Evolutionary conservation across 2,888 invertebrate genomes (phyloP), one percentile per base, ranked within the genome.

Genomic region (Hydraecia micacea): DNA sequence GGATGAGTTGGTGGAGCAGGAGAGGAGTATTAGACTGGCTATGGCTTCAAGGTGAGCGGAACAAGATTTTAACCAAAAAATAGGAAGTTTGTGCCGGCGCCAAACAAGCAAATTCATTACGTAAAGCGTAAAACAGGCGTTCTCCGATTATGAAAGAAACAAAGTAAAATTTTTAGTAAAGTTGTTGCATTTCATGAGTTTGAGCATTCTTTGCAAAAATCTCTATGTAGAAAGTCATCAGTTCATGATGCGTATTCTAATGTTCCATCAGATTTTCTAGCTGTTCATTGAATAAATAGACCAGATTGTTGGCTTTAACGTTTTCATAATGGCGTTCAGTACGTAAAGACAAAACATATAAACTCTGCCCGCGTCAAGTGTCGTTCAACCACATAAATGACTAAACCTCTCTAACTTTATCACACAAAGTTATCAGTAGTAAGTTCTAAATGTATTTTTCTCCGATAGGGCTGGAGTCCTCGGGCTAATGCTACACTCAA

Each of bases 401-500:
- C n/a, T n/a, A n/a, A n/a, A 55, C 11, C 9, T 11, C 55, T 25
- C 4, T 6, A 60, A 60, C 58, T 13, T 60, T 32, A 28, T 62
- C 18, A 3, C 2, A 32, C 32, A 18, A 62, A 62, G 18, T 32
- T 32, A 60, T 6, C 2, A 15, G 18, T 18, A 28, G 3, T 18
- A 32, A 62, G 4, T 32, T 52, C 18, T 36, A 18, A 36, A 36
- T 18, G 0, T 36, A 25, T 18, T 55, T 55, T 39, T n/a, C 1
- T 67, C 73, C 42, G 42, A 93, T 88, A 97, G 99, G 79, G 99
- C 99, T 66, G 99, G 99, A 0, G 99, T 99, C 0, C 96, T 99
- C 25, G 99, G 99, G 0, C 97, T 99, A 1, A 98, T 99, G 98
- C 96, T 99, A n/a, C 99, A 99, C 93, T 99, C 99, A 11, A 99